phyloP scores from a whole-genome alignment of 2,888 invertebrate genomes.

The Steromphala cineraria region DNA sequence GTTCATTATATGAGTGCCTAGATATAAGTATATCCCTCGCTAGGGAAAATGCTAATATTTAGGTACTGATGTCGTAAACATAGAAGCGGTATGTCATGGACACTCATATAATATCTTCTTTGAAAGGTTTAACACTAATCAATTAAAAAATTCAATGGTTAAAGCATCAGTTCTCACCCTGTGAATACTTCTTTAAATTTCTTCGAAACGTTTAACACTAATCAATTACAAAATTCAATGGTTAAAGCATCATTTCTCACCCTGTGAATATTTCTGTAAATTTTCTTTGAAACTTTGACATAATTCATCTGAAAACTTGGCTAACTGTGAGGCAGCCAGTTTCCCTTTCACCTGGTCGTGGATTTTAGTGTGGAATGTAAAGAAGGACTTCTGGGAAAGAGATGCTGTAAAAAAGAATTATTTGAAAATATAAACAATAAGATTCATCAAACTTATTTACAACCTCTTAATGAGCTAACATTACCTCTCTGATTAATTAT shows the following conservation, averaged over 20 bases:
- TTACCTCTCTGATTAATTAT: too few relatives aligned
- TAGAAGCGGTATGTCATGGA: too few relatives aligned
- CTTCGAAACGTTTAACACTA: not conserved
- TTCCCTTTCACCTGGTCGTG: constrained; percentile 69
- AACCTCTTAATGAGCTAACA: too few relatives aligned
- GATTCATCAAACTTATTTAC: too few relatives aligned
- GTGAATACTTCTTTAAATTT: constrained; percentile 36
- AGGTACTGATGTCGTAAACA: too few relatives aligned
- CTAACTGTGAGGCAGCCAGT: constrained; percentile 55
- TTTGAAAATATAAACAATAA: not conserved
- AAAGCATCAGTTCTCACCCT: constrained; percentile 35
- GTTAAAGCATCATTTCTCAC: constrained; percentile 31
- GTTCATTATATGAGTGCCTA: too few relatives aligned
- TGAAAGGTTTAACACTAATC: not conserved
- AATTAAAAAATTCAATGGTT: not conserved
- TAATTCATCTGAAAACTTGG: constrained; percentile 46
- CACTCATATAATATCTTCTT: too few relatives aligned
- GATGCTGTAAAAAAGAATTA: constrained; percentile 54
- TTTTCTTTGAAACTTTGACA: constrained; percentile 51
- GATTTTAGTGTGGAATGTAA: constrained; percentile 63
- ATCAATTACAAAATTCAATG: not conserved
- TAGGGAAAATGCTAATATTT: too few relatives aligned
- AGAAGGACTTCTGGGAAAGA: constrained; percentile 57
- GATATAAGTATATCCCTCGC: too few relatives aligned
- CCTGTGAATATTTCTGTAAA: constrained; percentile 35